Base-by-base conservation (phyloP, 2,888 invertebrate species). In the Drepana falcataria region DNA sequence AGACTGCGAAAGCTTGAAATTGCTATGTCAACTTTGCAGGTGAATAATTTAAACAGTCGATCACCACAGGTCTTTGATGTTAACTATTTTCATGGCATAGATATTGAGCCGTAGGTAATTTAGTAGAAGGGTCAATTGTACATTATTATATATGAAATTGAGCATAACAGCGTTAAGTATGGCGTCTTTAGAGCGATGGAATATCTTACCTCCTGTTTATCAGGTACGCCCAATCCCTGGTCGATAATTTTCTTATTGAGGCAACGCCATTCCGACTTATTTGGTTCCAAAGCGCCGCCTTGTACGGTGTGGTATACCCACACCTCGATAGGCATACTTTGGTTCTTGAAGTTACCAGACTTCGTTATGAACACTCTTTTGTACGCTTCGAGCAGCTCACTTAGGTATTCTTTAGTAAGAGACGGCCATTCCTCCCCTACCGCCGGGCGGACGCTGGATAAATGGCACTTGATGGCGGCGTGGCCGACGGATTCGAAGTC, bases 401-500 rank as follows among this genome's bases (percentile, higher is more conserved):
- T 84, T 1, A 96, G 87, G 61, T 87, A 92, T 60, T 94, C 93
- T 37, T 93, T 93, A 0, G 95, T 92, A 0, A 93, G 70, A 0
- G 87, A 85, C 0, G 93, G 92, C 95, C 95, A 95, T 35, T 88
- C 89, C 0, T 91, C 87, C 0, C 93, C 94, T 0, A 95, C 94
- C 0, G 95, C 94, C 0, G 96, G 94, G 35, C 87, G 80, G 6
- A 97, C 92, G 34, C 95, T 94, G 1, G 92, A 93, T 52, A 97
- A 75, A 72, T 94, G 94, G 59, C 96, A 95, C 62, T 92, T 93
- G 35, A 94, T 85, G 0, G 93, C 93, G 0, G 93, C 93, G 57
- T 93, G 92, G 0, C 92, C 91, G 0, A 92, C 77, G 0, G 78
- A 74, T 4, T 79, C 71, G 59, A 95, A 94, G 5, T 89, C 77